phyloP scores from a whole-genome alignment of 2,113 vertebrate species.

The Pelusios castaneus region DNA sequence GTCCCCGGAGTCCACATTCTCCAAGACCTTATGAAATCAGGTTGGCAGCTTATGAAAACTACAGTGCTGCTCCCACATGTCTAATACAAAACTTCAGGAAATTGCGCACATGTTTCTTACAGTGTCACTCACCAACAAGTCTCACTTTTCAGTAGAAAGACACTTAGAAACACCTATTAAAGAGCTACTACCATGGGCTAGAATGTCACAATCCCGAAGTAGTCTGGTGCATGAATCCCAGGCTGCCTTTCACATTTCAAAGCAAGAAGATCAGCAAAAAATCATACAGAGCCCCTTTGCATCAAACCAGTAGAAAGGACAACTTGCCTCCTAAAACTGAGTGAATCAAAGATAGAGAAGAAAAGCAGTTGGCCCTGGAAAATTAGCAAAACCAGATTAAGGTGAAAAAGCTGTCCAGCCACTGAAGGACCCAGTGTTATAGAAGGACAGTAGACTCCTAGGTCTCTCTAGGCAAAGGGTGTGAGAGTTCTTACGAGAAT shows the following conservation, averaged over 20 bases:
- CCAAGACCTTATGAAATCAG: slow-evolving; percentile 45
- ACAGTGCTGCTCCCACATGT: slow-evolving; percentile 9
- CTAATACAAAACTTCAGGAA: slow-evolving; percentile 67
- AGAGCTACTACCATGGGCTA: slow-evolving; percentile 6
- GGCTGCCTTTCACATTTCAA: background rate
- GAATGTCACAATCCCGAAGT: slow-evolving; percentile 18
- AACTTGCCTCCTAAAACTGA: background rate
- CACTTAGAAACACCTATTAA: slow-evolving; percentile 31
- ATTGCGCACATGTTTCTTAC: slow-evolving; percentile 56
- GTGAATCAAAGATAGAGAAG: background rate
- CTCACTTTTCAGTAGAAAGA: slow-evolving; percentile 38
- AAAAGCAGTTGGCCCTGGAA: background rate
- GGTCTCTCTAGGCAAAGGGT: background rate
- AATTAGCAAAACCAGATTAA: background rate
- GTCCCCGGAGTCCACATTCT: slow-evolving; percentile 35
- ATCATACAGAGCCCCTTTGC: background rate
- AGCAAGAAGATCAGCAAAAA: slow-evolving; percentile 29
- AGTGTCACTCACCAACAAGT: slow-evolving; percentile 20
- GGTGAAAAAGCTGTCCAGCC: background rate
- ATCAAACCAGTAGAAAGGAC: background rate
- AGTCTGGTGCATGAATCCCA: background rate
- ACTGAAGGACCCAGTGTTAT: background rate
- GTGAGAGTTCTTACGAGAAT: background rate
- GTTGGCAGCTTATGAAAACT: slow-evolving; percentile 56
- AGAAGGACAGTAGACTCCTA: background rate